Conservation (phyloP, 2,888 invertebrate genomes). For the Xanthostigma xanthostigma region DNA sequence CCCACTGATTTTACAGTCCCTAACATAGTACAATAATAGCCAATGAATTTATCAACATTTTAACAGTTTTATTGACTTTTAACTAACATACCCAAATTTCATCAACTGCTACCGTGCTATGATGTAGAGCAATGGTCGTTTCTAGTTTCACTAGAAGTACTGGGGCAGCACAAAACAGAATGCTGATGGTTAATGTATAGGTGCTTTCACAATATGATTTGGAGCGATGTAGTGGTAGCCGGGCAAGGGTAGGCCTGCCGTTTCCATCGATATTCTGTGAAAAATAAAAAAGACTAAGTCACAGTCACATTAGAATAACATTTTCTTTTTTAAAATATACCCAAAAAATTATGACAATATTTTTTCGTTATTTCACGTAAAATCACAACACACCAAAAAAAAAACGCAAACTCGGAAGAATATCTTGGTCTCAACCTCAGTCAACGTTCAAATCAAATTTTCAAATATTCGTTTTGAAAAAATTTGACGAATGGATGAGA, state of each 20-base stretch:
- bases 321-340: not conserved
- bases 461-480: not conserved
- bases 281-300: constrained; percentile 18
- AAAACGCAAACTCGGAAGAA: not conserved
- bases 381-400: not conserved
- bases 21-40: too few species aligned
- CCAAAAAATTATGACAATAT: not conserved
- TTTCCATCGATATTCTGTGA: constrained; percentile 91
- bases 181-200: constrained; percentile 54
- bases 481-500: not conserved
- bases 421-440: not conserved
- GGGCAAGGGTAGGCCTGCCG: constrained; percentile 78
- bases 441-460: not conserved
- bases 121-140: too few species aligned
- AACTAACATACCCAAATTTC: too few species aligned
- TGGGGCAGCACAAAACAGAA: too few species aligned
- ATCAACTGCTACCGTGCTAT: too few species aligned
- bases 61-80: too few species aligned
- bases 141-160: too few species aligned
- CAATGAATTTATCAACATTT: too few species aligned
- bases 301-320: not conserved
- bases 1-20: constrained; percentile 6
- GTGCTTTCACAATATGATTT: constrained; percentile 84
- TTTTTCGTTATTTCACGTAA: not conserved
- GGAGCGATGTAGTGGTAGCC: constrained; percentile 87